These are phyloP conservation scores for Chymomyza fuscimana DNA, from an alignment of 2,888 invertebrate species.

Conservation along the genomic window DNA sequence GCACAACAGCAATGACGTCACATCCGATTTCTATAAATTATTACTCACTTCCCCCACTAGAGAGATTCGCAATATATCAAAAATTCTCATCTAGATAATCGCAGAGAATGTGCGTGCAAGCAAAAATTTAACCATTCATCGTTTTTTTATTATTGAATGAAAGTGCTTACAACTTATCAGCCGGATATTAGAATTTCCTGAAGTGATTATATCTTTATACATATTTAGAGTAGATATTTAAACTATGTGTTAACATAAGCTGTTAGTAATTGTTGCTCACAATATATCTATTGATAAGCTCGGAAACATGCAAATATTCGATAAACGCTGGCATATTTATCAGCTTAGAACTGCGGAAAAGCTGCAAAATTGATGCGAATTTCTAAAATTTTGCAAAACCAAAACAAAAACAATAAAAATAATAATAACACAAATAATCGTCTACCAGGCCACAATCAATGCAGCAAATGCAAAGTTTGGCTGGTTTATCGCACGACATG, in stretches of 20 bases:
- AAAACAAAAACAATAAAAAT: neutral
- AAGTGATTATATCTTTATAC: neutral
- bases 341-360: constrained; percentile 55
- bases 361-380: constrained; percentile 28
- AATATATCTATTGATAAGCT: neutral
- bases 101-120: neutral
- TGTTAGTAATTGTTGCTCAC: neutral
- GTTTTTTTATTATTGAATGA: neutral
- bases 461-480: constrained; percentile 55
- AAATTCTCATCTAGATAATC: neutral
- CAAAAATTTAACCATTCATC: neutral
- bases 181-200: constrained; percentile 6
- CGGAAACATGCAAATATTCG: neutral
- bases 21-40: neutral
- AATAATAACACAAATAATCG: neutral
- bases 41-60: neutral
- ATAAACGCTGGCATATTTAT: constrained; percentile 26
- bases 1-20: neutral
- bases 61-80: neutral
- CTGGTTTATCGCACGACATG: constrained; percentile 45
- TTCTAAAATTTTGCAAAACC: constrained; percentile 33
- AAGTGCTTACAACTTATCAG: neutral
- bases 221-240: neutral
- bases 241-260: neutral
- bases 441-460: constrained; percentile 49